Evolutionary conservation across 1,140 invertebrate species (phyloP).

Genomic region (Mactra quadrangularis): DNA sequence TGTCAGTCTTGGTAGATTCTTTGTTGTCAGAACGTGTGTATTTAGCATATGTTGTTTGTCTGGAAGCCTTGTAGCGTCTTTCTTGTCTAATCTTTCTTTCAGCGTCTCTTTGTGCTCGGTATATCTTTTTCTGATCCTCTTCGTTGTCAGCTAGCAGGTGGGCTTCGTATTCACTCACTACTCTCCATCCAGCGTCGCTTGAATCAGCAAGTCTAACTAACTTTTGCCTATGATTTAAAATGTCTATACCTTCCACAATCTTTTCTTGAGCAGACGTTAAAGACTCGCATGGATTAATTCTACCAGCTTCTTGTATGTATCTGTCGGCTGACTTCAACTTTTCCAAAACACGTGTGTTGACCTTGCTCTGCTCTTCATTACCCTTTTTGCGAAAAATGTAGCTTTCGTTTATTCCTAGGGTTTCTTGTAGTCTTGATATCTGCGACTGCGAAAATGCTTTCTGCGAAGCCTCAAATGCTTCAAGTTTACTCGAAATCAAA

Average conservation of each 20-base stretch:
- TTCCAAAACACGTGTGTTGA: neutral
- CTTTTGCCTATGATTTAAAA: slow-evolving; percentile 16
- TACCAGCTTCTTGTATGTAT: neutral
- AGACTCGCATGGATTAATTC: too few relatives aligned
- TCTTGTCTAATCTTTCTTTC: slow-evolving; percentile 4
- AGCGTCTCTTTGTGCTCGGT: slow-evolving; percentile 11
- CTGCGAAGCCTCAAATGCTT: too few relatives aligned
- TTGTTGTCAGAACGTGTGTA: too few relatives aligned
- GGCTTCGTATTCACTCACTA: slow-evolving; percentile 8
- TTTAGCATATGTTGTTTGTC: neutral
- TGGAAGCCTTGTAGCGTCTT: too few relatives aligned
- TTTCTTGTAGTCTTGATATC: too few relatives aligned
- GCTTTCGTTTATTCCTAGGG: neutral
- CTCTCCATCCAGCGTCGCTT: neutral
- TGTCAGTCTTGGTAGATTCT: too few relatives aligned
- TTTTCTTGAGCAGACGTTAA: neutral
- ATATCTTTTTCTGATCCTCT: slow-evolving; percentile 22
- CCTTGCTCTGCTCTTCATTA: too few relatives aligned
- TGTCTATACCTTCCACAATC: neutral
- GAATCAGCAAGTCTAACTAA: slow-evolving; percentile 17
- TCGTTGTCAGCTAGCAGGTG: slow-evolving; percentile 4
- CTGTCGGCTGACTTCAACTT: neutral
- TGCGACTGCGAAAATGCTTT: neutral
- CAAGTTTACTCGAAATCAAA: too few relatives aligned
- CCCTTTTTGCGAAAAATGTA: too few relatives aligned